Evolutionary conservation across 2,888 invertebrate genomes (phyloP).

Genomic region (Hirtodrosophila histrioides): DNA sequence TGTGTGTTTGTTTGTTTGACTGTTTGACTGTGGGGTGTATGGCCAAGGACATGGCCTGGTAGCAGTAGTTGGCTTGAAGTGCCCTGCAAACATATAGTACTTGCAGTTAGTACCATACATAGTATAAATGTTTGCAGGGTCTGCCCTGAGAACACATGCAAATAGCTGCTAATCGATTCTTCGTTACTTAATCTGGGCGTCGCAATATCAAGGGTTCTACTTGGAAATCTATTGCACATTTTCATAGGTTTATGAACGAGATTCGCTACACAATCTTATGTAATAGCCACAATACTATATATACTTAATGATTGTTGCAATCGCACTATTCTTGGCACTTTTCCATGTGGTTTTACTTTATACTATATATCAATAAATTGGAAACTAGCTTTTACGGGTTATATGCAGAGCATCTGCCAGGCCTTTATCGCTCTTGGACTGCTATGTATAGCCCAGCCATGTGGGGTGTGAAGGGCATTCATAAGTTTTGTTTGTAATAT

Average conservation of each 20-base stretch:
- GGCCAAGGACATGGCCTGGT: constrained; percentile 43
- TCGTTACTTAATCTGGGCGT: constrained; percentile 9
- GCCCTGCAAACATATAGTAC: constrained; percentile 45
- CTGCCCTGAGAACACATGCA: constrained; percentile 45
- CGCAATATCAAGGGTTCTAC: too few species aligned
- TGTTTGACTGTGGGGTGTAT: constrained; percentile 17
- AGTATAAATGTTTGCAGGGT: constrained; percentile 21
- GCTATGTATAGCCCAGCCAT: constrained; percentile 5
- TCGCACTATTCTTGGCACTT: background rate
- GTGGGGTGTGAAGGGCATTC: constrained; percentile 46
- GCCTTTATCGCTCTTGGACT: constrained; percentile 1
- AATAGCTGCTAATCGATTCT: constrained; percentile 55
- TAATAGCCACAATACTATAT: too few species aligned
- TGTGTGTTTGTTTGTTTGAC: constrained; percentile 2
- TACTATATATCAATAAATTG: background rate
- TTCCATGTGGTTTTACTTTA: constrained; percentile 1
- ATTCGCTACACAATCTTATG: too few species aligned
- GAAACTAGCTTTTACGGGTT: constrained; percentile 1
- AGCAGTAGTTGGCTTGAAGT: constrained; percentile 33
- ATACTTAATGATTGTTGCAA: background rate
- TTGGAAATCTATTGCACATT: too few species aligned
- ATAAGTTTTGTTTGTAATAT: constrained; percentile 13
- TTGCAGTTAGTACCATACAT: background rate
- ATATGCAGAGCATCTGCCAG: constrained; percentile 10
- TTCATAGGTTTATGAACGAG: too few species aligned